Evolutionary conservation across 2,113 vertebrate genomes (phyloP), one percentile per base, ranked within the genome.

Genomic region (Psammodynastes pulverulentus): DNA sequence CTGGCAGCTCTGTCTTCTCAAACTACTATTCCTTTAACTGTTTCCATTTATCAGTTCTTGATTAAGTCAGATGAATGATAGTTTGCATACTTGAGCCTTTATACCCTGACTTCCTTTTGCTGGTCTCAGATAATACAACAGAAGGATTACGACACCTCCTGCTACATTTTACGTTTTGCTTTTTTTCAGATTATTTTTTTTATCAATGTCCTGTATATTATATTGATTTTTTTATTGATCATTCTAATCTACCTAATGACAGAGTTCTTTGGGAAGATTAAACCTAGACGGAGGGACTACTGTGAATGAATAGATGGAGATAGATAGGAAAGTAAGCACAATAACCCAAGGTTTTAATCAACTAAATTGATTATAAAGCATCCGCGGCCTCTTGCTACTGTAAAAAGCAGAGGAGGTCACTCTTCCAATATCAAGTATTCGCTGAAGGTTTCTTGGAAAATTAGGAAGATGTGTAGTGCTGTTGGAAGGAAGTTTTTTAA

Each of bases 101-200:
- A 79, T 93, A 52, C 85, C 56, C 56, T 29, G 49, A 21, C 88
- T 94, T 94, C 89, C 86, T 0, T 17, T 72, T 86, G 84, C 93
- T 39, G 17, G 34, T 79, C 17, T 7, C 72, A 21, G 34, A 79
- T 43, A 43, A 79, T 43, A 17, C 3, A 79, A 21, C n/a, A 21
- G n/a, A 9, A 79, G 72, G 34, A 17, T 43, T 79, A 79, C 21
- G 34, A 39, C 95, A 62, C 52, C 53, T 89, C 39, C 49, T 93
- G 1, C 0, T 88, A 94, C 58, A 84, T 94, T 96, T 92, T 84
- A 85, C 91, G 92, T 49, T 89, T 24, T 56, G 49, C 23, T 67
- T 29, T 67, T 67, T 7, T 9, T 19, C 34, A 9, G 72, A 79
- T 79, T 43, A 43, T 23, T 86, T 26, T 39, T 72, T 91, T 53